Percentiles rank a stretch among this genome's conserved stretches.
Evolutionary conservation across 2,888 invertebrate species (phyloP).

Genomic region (Augiades crinisus): DNA sequence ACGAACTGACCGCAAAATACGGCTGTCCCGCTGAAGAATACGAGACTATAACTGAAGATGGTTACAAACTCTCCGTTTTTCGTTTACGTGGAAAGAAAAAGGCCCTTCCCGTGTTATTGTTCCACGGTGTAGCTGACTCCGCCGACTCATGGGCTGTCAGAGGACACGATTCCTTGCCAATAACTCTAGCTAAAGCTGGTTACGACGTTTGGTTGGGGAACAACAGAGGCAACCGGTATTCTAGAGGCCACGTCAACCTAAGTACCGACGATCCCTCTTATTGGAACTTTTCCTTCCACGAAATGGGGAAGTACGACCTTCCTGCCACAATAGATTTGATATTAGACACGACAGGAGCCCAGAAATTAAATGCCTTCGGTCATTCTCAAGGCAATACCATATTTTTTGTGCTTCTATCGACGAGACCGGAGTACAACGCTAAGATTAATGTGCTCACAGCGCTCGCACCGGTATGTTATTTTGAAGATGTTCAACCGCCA

Average conservation of each 20-base stretch:
- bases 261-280: constrained; percentile 53
- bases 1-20: too few species aligned
- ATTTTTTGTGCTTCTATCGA: constrained; percentile 71
- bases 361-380: constrained; percentile 82
- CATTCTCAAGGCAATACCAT: constrained; percentile 84
- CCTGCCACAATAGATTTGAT: constrained; percentile 79
- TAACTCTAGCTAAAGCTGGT: constrained; percentile 71
- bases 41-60: background rate
- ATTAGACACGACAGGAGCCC: constrained; percentile 60
- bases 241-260: constrained; percentile 74
- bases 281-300: constrained; percentile 76
- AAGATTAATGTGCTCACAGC: constrained; percentile 72
- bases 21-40: background rate
- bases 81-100: background rate
- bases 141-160: constrained; percentile 27
- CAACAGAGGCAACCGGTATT: constrained; percentile 83
- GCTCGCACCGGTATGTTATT: constrained; percentile 72
- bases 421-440: constrained; percentile 72
- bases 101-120: background rate
- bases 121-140: background rate
- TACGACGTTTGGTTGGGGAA: constrained; percentile 74
- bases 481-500: constrained; percentile 21
- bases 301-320: constrained; percentile 86
- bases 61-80: background rate
- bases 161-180: constrained; percentile 46